phyloP scores from a whole-genome alignment of 2,113 vertebrate genomes.

The Atlantisia rogersi region DNA sequence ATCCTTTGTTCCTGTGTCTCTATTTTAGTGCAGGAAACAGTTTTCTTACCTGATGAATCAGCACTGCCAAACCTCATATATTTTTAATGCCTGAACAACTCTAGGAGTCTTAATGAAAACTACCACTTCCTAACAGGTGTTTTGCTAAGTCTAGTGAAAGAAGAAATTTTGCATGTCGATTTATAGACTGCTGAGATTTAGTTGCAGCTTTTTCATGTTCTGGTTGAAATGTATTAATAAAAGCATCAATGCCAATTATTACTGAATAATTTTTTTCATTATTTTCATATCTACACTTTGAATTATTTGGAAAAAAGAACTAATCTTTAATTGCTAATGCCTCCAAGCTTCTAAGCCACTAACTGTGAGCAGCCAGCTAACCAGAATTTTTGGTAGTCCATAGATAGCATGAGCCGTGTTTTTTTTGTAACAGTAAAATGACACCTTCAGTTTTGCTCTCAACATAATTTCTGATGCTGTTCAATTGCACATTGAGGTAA shows the following conservation, averaged over 20 bases:
- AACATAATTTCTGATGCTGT: not conserved
- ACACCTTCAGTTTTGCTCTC: not conserved
- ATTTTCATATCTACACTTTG: not conserved
- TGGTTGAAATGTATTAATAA: slow-evolving; percentile 42
- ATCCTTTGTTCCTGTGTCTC: not conserved
- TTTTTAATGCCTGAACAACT: slow-evolving; percentile 46
- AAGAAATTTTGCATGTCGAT: slow-evolving; percentile 22
- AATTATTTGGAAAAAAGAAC: slow-evolving; percentile 8
- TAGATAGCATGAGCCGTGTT: not conserved
- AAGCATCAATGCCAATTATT: slow-evolving; percentile 17
- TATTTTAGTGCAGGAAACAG: slow-evolving; percentile 48
- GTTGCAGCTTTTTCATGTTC: not conserved
- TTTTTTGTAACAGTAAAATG: not conserved
- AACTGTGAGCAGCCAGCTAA: not conserved
- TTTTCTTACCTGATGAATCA: slow-evolving; percentile 66
- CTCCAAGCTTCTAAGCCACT: not conserved
- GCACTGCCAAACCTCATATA: slow-evolving; percentile 18
- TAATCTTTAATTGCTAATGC: not conserved
- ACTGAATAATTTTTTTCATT: slow-evolving; percentile 12
- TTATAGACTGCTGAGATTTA: slow-evolving; percentile 24
- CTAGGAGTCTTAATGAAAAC: slow-evolving; percentile 58
- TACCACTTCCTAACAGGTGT: slow-evolving; percentile 39
- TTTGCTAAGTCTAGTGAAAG: slow-evolving; percentile 35
- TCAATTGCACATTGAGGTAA: not conserved
- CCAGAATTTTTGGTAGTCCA: not conserved